Conservation (phyloP, 2,888 invertebrate genomes). For the Drosophila longiperda region DNA sequence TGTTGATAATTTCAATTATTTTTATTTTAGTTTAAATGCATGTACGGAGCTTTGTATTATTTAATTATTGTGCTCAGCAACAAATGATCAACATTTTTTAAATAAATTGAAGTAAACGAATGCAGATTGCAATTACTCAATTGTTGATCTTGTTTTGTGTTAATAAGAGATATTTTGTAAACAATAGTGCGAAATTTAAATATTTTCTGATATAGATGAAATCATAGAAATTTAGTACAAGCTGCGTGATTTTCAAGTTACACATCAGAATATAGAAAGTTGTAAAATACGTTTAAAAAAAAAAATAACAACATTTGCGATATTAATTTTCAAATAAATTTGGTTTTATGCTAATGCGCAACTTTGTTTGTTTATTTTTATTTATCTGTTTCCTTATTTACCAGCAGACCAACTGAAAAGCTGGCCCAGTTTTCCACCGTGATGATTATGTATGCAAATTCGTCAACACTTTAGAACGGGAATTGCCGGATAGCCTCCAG, state of each 20-base stretch:
- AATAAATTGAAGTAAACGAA: background rate
- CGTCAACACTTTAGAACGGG: constrained; percentile 26
- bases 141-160: background rate
- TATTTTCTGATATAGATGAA: background rate
- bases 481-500: constrained; percentile 4
- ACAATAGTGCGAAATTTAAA: too few species aligned
- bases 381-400: constrained; percentile 16
- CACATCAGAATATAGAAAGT: background rate
- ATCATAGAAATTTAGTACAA: background rate
- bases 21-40: background rate
- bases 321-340: background rate
- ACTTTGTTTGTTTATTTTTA: background rate
- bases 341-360: background rate
- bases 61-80: background rate
- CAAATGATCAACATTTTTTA: background rate
- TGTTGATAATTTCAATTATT: background rate
- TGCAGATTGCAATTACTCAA: background rate
- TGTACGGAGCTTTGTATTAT: background rate
- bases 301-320: fast-evolving
- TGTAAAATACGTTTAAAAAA: too few species aligned
- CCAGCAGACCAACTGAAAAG: constrained; percentile 28
- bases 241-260: background rate
- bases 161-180: background rate
- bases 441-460: constrained; percentile 67
- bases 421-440: constrained; percentile 42